Evolutionary conservation across 2,888 invertebrate species (phyloP).

Genomic region (Eristalinus aeneus): DNA sequence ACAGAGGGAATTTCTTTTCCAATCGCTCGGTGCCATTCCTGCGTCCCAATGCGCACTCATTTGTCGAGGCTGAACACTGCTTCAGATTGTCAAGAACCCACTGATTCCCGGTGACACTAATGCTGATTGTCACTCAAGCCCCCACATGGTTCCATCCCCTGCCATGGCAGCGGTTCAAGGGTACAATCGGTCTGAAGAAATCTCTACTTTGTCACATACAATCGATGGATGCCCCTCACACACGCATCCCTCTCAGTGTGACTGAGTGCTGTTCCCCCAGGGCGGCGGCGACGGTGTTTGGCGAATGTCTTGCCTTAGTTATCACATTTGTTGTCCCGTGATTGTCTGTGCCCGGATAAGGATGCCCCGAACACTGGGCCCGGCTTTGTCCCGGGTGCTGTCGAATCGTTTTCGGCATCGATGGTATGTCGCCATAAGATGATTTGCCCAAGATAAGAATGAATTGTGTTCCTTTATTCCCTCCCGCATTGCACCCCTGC

Average conservation of each 20-base stretch:
- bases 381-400: conserved; percentile 42
- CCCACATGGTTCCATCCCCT: not conserved
- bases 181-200: conserved; percentile 42
- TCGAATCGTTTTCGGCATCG: conserved; percentile 58
- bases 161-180: not conserved
- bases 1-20: not conserved
- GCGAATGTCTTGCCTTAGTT: conserved; percentile 38
- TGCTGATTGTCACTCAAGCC: conserved; percentile 31
- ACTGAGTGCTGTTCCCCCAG: not conserved
- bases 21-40: conserved; percentile 1
- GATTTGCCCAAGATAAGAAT: conserved; percentile 49
- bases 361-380: conserved; percentile 30
- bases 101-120: conserved; percentile 29
- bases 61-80: conserved; percentile 15
- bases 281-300: not conserved
- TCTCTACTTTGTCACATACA: conserved; percentile 57
- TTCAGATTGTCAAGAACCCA: conserved; percentile 4
- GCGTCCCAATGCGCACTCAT: not conserved
- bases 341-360: conserved; percentile 43
- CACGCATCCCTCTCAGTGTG: not conserved
- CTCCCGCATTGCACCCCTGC: not conserved
- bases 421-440: conserved; percentile 43
- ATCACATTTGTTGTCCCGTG: conserved; percentile 40
- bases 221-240: conserved; percentile 31
- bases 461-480: conserved; percentile 4